These are phyloP conservation scores for Ramphastos sulfuratus DNA, from an alignment of 2,113 vertebrate genomes.

Conservation along the genomic window DNA sequence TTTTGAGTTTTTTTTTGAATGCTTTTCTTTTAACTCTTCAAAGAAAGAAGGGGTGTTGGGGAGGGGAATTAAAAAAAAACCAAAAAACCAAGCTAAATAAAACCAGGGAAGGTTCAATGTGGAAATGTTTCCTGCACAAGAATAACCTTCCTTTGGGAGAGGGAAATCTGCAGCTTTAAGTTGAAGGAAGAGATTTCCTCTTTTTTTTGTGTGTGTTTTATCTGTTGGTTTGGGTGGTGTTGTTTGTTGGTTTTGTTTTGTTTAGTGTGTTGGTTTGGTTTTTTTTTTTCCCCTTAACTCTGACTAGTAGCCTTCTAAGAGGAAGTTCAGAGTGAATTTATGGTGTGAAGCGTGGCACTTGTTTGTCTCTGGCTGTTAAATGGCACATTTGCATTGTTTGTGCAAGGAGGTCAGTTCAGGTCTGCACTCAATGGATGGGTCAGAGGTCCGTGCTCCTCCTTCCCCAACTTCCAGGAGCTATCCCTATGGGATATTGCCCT, in stretches of 20 bases:
- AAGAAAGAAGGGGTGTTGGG: background rate
- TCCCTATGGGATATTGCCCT: background rate
- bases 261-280: too few relatives aligned
- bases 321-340: background rate
- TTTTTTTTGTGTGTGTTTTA: background rate
- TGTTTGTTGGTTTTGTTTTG: too few relatives aligned
- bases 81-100: background rate
- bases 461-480: background rate
- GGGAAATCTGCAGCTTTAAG: background rate
- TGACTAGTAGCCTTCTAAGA: background rate
- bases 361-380: background rate
- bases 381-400: background rate
- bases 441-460: constrained; percentile 13
- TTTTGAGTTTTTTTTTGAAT: background rate
- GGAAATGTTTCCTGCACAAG: background rate
- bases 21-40: background rate
- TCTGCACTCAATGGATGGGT: background rate
- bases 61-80: background rate
- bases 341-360: background rate
- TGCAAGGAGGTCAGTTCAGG: background rate
- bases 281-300: background rate
- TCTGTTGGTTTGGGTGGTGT: background rate
- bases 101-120: background rate
- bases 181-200: background rate
- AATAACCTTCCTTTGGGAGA: background rate